phyloP scores from a whole-genome alignment of 1,140 invertebrate genomes.

The Drosophila kikkawai region DNA sequence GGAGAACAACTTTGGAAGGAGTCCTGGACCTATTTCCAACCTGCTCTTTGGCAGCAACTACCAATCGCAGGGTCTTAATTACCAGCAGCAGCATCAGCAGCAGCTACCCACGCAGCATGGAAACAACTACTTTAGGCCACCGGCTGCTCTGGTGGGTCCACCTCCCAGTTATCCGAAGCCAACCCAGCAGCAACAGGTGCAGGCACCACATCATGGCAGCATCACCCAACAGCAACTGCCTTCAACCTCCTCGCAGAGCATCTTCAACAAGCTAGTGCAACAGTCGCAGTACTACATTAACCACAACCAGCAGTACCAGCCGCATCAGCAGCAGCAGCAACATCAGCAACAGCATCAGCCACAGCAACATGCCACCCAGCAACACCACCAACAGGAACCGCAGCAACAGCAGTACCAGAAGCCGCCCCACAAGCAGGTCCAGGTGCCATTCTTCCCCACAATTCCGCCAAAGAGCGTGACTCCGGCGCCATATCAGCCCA shows the following conservation, averaged over 20 bases:
- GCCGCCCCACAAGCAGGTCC: conserved; percentile 65
- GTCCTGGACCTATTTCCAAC: conserved; percentile 44
- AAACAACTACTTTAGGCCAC: conserved; percentile 85
- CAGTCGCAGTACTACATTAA: conserved; percentile 85
- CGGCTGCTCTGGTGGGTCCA: conserved; percentile 58
- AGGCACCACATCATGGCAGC: conserved; percentile 39
- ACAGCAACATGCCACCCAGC: conserved; percentile 54
- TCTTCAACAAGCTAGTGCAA: conserved; percentile 74
- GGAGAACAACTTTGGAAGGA: conserved; percentile 53
- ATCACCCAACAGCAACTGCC: conserved; percentile 70
- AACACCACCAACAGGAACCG: conserved; percentile 38
- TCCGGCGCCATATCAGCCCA: conserved; percentile 81
- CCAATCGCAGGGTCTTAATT: conserved; percentile 37
- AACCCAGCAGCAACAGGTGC: conserved; percentile 45
- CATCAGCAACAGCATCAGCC: conserved; percentile 56
- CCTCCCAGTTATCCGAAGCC: conserved; percentile 43
- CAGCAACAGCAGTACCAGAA: conserved; percentile 63
- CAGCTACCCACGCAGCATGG: conserved; percentile 50
- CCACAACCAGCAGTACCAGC: conserved; percentile 83
- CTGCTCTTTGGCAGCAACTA: conserved; percentile 54
- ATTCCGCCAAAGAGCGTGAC: conserved; percentile 78
- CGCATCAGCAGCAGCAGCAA: conserved; percentile 76
- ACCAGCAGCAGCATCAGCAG: conserved; percentile 56
- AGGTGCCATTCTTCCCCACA: conserved; percentile 85
- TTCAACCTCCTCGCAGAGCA: conserved; percentile 59